phyloP scores from a whole-genome alignment of 2,888 invertebrate genomes.

The Harmothoe impar region DNA sequence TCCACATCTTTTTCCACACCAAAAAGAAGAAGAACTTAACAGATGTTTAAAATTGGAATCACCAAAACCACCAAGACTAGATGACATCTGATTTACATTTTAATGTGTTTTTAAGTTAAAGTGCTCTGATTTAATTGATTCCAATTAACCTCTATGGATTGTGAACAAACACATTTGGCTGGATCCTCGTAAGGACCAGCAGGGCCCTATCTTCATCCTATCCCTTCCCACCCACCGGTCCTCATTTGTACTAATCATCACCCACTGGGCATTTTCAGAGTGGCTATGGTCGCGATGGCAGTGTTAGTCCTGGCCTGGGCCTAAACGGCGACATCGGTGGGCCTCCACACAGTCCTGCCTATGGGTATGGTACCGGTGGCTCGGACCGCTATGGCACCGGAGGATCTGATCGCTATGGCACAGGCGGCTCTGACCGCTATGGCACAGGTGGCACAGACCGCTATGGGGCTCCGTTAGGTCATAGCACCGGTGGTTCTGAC shows the following conservation, averaged over 20 bases:
- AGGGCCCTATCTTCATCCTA: background rate
- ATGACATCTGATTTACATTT: background rate
- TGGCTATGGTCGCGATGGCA: conserved; percentile 56
- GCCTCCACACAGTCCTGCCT: conserved; percentile 46
- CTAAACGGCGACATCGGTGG: conserved; percentile 54
- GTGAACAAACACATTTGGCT: conserved; percentile 6
- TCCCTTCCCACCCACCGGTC: background rate
- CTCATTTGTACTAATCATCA: background rate
- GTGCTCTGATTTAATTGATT: background rate
- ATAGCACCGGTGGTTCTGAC: conserved; percentile 43
- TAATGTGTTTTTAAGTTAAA: background rate
- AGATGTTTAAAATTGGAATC: background rate
- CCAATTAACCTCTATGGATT: conserved; percentile 24
- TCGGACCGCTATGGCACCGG: conserved; percentile 49
- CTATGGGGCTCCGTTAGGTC: conserved; percentile 27
- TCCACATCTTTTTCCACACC: too few relatives aligned
- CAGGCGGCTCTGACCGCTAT: conserved; percentile 51
- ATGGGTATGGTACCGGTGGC: conserved; percentile 56
- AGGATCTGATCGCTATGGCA: conserved; percentile 54
- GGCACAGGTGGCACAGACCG: conserved; percentile 14
- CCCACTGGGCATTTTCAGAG: conserved; percentile 59
- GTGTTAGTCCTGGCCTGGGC: conserved; percentile 47
- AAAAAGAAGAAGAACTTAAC: background rate
- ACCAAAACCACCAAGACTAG: conserved; percentile 11
- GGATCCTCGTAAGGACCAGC: background rate